phyloP scores from a whole-genome alignment of 2,888 invertebrate genomes.

The Leptopterna dolabrata region DNA sequence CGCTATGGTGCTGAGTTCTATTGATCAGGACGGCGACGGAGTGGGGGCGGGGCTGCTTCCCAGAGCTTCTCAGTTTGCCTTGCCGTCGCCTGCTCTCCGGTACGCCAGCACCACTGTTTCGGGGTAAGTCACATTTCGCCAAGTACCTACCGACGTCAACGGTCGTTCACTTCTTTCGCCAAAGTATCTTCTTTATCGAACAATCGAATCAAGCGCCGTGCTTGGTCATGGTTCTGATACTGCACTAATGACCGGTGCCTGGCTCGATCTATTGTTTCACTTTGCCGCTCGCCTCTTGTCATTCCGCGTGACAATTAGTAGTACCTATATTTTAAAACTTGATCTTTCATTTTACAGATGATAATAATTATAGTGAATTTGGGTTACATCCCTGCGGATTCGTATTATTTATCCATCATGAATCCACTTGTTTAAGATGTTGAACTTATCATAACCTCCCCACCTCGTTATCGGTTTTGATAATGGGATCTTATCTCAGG shows the following conservation, averaged over 20 bases:
- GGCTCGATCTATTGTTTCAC: neutral
- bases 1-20: neutral
- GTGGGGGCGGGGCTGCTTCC: slow-evolving; percentile 1
- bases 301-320: too few species aligned
- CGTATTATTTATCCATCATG: too few species aligned
- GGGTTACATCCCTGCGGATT: too few species aligned
- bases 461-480: too few species aligned
- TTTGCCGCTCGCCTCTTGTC: neutral
- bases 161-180: neutral
- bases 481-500: too few species aligned
- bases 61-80: neutral
- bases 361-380: too few species aligned
- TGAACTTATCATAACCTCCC: too few species aligned
- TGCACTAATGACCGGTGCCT: neutral
- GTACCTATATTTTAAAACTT: too few species aligned
- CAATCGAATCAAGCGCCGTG: neutral
- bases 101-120: neutral
- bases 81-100: neutral
- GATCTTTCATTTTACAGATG: too few species aligned
- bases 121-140: slow-evolving; percentile 9
- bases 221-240: neutral
- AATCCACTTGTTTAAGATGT: too few species aligned
- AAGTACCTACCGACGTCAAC: neutral
- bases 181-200: neutral
- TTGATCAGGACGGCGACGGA: neutral